phyloP scores from a whole-genome alignment of 2,113 vertebrate species.

The Phrynosoma blainvillii region DNA sequence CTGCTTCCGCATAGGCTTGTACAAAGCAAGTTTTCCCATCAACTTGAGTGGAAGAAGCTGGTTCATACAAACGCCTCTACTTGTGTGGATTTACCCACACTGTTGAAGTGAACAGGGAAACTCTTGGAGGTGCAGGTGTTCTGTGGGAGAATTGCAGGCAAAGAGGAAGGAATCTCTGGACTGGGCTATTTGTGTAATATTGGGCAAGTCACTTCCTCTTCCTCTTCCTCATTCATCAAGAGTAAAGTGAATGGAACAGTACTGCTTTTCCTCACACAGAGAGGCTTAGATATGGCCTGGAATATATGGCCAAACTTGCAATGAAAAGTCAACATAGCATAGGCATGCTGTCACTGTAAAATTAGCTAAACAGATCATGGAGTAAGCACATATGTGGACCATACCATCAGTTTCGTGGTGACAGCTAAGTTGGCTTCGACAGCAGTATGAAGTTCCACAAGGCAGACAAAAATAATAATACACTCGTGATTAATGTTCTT shows the following conservation, averaged over 20 bases:
- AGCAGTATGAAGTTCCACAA: neutral
- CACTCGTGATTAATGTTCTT: neutral
- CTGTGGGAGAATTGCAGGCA: neutral
- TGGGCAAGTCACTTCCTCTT: neutral
- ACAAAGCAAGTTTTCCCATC: neutral
- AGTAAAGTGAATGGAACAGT: neutral
- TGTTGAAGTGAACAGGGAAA: neutral
- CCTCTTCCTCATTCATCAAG: neutral
- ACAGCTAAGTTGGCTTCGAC: neutral
- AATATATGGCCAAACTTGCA: neutral
- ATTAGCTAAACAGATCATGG: conserved; percentile 19
- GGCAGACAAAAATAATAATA: neutral
- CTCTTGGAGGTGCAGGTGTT: neutral
- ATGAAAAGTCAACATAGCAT: neutral
- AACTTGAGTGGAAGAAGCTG: neutral
- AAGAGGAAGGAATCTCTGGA: neutral
- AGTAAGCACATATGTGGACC: neutral
- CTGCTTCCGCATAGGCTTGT: neutral
- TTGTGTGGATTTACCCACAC: neutral
- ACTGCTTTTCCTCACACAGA: neutral
- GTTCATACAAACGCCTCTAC: neutral
- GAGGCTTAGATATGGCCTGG: neutral
- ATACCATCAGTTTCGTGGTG: neutral
- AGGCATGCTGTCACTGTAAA: conserved; percentile 11
- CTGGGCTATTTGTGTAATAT: neutral